Base-by-base conservation (phyloP, 2,113 vertebrate genomes). In the Xiphophorus couchianus region DNA sequence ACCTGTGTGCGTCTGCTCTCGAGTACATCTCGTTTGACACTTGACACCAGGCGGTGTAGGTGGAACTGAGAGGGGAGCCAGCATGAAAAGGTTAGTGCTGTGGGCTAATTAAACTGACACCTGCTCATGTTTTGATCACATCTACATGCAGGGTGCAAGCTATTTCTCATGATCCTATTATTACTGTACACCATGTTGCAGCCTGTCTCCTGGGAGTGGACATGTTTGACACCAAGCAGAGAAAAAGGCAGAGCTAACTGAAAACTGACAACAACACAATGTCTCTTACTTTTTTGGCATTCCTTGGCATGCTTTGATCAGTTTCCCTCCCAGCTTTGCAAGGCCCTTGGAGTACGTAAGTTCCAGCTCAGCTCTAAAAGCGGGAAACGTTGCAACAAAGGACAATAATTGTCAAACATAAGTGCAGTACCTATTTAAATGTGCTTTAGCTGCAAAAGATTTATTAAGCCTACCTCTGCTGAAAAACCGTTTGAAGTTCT, bases 1-100 rank as follows among this genome's bases (percentile, higher is more conserved):
- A 96, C 95, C 93, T 95, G 91, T 96, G 95, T 58, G 96, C 94
- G 63, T 97, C 95, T 11, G 96, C 96, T 44, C 95, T 88, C 5
- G 95, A 95, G 82, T 92, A 96, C 95, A 95, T 93, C 91, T 95
- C 95, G 76, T 96, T 94, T 2, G 94, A 97, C 84, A 95, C 90
- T 82, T 96, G 95, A 80, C 93, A 90, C 93, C 94, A 97, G 39
- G 92, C 93, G 11, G 86, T 93, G 88, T 94, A 94, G 81, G 95
- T 95, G 74, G 92, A 95, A 82, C 94, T 97, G 81, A 83, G 80
- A 33, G 67, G 80, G 83, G 76, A 90, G 77, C 62, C 87, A 72
- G 73, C 65, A 84, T 68, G 78, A 76, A 87, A 88, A 88, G 71
- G 83, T 91, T 80, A 90, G 77, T 76, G 77, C 82, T 86, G 74